Evolutionary conservation across 2,888 invertebrate species (phyloP).

Genomic region (Eueremaeus valkanovi): DNA sequence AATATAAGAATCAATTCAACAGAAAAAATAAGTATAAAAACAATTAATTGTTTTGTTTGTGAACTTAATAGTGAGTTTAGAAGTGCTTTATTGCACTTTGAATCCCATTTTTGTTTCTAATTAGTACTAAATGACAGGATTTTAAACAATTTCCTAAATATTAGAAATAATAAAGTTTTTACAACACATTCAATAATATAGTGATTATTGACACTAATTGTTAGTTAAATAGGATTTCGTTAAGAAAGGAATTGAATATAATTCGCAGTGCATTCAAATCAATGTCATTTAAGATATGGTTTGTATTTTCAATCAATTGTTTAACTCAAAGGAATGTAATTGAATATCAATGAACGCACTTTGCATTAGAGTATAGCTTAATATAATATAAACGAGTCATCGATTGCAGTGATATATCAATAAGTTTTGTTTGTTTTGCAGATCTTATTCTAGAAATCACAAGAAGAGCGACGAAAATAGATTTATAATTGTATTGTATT

Average conservation of each 20-base stretch:
- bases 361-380: not conserved
- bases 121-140: not conserved
- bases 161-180: slow-evolving; percentile 16
- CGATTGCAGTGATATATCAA: slow-evolving; percentile 3
- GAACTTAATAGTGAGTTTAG: not conserved
- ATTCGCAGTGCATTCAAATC: slow-evolving; percentile 17
- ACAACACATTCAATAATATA: slow-evolving; percentile 21
- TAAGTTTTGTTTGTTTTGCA: not conserved
- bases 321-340: slow-evolving; percentile 18
- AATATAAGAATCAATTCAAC: not conserved
- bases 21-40: not conserved
- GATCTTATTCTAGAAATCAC: slow-evolving; percentile 16
- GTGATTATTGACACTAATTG: not conserved
- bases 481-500: not conserved
- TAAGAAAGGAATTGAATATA: no score
- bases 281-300: slow-evolving; percentile 17
- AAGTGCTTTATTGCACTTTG: slow-evolving; percentile 14
- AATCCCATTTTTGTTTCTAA: slow-evolving; percentile 4
- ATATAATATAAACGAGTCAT: not conserved
- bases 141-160: slow-evolving; percentile 11
- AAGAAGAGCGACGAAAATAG: not conserved
- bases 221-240: not conserved
- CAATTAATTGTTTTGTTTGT: not conserved
- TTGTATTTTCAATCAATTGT: not conserved
- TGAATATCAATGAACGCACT: slow-evolving; percentile 13